Percentiles rank a stretch among this genome's conserved stretches.
Evolutionary conservation across 1,140 invertebrate species (phyloP).

Genomic region (Cyclina sinensis): DNA sequence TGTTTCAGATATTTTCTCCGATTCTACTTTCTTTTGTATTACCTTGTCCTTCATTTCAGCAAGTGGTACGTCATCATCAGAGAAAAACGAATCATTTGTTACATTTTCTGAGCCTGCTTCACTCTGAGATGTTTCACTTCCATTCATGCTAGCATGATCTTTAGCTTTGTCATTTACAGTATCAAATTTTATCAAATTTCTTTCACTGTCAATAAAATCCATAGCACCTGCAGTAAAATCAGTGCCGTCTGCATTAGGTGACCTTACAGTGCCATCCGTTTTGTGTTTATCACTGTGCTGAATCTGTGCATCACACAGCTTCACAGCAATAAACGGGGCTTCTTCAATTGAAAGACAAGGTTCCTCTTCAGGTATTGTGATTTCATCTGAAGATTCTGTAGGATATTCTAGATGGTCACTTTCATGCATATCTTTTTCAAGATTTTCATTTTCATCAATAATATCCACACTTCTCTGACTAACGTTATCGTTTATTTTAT

Average conservation of each 20-base stretch:
- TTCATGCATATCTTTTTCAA: background rate
- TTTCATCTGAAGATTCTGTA: background rate
- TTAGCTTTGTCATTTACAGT: background rate
- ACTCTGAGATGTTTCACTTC: background rate
- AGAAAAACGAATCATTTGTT: background rate
- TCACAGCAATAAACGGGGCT: background rate
- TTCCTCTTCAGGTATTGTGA: background rate
- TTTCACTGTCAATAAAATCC: background rate
- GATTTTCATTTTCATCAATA: background rate
- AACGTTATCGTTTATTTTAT: constrained; percentile 69
- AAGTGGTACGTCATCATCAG: constrained; percentile 41
- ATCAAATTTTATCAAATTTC: background rate
- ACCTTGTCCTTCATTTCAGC: constrained; percentile 8
- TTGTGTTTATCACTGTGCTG: background rate
- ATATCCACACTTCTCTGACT: constrained; percentile 57
- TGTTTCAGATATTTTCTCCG: background rate
- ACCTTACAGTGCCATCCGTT: background rate
- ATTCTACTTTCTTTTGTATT: background rate
- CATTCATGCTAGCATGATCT: background rate
- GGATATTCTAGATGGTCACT: background rate
- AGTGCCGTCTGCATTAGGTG: background rate
- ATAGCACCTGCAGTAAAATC: background rate
- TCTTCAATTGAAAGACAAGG: background rate
- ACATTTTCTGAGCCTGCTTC: background rate
- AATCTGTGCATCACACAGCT: background rate